These are phyloP conservation scores for Xestia xanthographa DNA, from an alignment of 2,888 invertebrate genomes.

Conservation along the genomic window DNA sequence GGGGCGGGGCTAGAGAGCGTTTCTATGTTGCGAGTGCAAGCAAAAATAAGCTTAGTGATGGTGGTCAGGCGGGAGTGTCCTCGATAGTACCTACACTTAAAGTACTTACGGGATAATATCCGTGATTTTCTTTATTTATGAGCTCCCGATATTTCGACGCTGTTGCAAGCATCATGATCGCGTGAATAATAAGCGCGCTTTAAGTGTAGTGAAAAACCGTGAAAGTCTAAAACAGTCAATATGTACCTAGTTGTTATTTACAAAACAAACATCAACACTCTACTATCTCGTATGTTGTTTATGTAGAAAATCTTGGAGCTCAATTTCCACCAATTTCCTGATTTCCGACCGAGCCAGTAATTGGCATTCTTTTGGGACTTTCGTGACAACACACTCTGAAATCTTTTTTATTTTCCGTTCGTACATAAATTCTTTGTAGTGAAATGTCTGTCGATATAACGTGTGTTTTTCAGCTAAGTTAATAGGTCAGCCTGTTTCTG, in stretches of 20 bases:
- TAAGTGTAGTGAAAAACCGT: no score
- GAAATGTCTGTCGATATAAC: not conserved
- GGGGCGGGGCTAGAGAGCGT: no score
- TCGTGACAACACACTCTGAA: slow-evolving; percentile 33
- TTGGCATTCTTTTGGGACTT: slow-evolving; percentile 37
- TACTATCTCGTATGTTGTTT: slow-evolving; percentile 11
- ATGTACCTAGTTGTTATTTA: not conserved
- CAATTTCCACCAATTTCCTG: slow-evolving; percentile 40
- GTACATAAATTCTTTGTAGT: slow-evolving; percentile 16
- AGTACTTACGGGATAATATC: no score
- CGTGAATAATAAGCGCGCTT: no score
- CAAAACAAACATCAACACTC: slow-evolving; percentile 10
- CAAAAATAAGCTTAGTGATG: no score
- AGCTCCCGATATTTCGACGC: no score
- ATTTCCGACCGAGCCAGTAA: slow-evolving; percentile 32
- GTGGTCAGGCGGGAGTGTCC: no score
- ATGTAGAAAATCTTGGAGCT: slow-evolving; percentile 33
- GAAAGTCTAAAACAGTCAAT: no score
- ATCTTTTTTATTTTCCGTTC: slow-evolving; percentile 32
- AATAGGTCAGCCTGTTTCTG: not conserved
- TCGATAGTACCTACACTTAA: no score
- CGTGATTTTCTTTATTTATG: no score
- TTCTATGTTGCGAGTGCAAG: no score
- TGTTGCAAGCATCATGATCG: no score
- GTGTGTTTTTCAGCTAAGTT: not conserved